Conservation (phyloP, 2,797 vertebrate species). For the Heteromormyrus szaboi region DNA sequence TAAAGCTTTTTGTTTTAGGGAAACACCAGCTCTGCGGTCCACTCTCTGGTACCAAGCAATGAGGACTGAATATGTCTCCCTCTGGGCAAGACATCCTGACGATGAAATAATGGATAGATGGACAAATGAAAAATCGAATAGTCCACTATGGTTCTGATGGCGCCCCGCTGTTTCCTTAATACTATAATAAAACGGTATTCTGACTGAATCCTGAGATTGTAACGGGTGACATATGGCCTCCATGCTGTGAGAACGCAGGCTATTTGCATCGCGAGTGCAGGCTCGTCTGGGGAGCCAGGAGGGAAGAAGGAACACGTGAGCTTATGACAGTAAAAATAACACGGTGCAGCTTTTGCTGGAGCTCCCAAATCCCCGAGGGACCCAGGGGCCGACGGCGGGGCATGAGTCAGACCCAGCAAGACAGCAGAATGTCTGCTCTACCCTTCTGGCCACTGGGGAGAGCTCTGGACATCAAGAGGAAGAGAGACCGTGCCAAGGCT, state of each 20-base stretch:
- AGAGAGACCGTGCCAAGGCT: background rate
- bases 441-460: background rate
- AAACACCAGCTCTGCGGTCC: background rate
- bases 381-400: background rate
- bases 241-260: background rate
- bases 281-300: background rate
- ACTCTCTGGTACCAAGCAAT: background rate
- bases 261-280: background rate
- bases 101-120: background rate
- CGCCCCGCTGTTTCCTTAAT: background rate
- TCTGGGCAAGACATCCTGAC: background rate
- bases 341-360: background rate
- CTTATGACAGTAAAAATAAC: slow-evolving; percentile 2
- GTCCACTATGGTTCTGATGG: background rate
- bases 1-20: background rate
- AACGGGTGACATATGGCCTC: slow-evolving; percentile 2
- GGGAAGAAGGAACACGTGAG: background rate
- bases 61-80: background rate
- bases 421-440: background rate
- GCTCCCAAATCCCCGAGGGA: background rate
- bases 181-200: background rate
- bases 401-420: background rate
- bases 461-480: background rate
- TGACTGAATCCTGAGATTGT: background rate
- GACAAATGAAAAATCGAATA: background rate